Conservation (phyloP, 53 echinoderm and acorn worm genomes). For the Holothuria scabra region DNA sequence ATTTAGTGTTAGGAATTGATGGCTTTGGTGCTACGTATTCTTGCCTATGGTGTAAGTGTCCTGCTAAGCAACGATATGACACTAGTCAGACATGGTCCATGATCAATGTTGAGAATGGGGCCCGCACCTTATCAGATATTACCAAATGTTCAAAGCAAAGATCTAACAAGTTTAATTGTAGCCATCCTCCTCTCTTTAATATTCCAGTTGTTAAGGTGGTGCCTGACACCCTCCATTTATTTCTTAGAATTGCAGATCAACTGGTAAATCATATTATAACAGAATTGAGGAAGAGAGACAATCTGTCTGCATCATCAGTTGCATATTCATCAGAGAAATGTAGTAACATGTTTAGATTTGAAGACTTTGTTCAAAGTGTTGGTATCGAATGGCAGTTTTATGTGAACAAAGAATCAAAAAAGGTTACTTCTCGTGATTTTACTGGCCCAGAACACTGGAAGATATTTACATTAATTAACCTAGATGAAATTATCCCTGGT, state of each 20-base stretch:
- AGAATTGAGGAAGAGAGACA: not conserved
- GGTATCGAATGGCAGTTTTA: no score
- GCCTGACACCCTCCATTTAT: constrained; percentile 18
- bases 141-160: not conserved
- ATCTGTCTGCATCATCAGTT: no score
- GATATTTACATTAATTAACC: no score
- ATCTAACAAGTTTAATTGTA: not conserved
- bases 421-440: no score
- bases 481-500: no score
- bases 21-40: constrained; percentile 3
- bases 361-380: no score
- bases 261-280: not conserved
- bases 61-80: constrained; percentile 2
- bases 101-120: not conserved
- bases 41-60: constrained; percentile 18
- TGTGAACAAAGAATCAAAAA: no score
- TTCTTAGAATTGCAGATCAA: not conserved
- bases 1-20: not conserved
- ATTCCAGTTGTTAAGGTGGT: not conserved
- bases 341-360: no score
- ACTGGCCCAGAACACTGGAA: no score
- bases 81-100: not conserved
- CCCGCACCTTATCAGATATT: not conserved
- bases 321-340: no score
- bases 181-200: not conserved